Base-by-base conservation (phyloP, 2,888 invertebrate species). In the Nasonovia ribisnigri region DNA sequence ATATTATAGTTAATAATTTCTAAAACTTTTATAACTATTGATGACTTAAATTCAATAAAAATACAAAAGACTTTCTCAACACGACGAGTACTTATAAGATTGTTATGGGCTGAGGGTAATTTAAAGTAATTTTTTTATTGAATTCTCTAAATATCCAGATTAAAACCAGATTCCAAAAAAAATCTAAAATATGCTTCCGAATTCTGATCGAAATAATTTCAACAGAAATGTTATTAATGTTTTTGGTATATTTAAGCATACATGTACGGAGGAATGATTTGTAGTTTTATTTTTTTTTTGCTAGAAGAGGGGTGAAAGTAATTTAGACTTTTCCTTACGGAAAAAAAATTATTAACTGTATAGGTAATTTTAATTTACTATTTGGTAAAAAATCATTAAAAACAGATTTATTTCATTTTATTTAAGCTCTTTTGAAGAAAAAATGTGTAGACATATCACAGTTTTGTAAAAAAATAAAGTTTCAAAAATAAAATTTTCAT, bases 21-120 rank as follows among this genome's bases (percentile, higher is more conserved):
- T n/a, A 77, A 77, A 20, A 77, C 36, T 36, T 36, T 77, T 77
- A 16, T 36, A 36, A 77, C 16, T 77, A 11, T 43, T 43, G 43
- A 84, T 77, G 16, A 77, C 36, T 36, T 84, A 26, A 84, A 84
- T 26, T 84, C 84, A 84, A 77, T 67, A 67, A 67, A 67, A 67
- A n/a, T n/a, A 67, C 13, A 67, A 67, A 67, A 67, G 67, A 67
- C 67, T 20, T 51, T 67, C n/a, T 67, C 67, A 67, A n/a, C n/a
- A 67, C n/a, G n/a, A 67, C 16, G 5, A 67, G n/a, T 67, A 67
- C n/a, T 67, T 67, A 29, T n/a, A 60, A 26, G 13, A 60, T 60
- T 13, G 29, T 60, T 60, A 29, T 8, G 11, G 13, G 3, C 4
- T 11, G 11, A n/a, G 13, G 29, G 60, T 60, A 60, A 60, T 60